A percentile compares a stretch with the other conserved stretches of the same genome.
These are phyloP conservation scores for Chalcosyrphus nemorum DNA, from an alignment of 2,888 invertebrate genomes.

Conservation along the genomic window DNA sequence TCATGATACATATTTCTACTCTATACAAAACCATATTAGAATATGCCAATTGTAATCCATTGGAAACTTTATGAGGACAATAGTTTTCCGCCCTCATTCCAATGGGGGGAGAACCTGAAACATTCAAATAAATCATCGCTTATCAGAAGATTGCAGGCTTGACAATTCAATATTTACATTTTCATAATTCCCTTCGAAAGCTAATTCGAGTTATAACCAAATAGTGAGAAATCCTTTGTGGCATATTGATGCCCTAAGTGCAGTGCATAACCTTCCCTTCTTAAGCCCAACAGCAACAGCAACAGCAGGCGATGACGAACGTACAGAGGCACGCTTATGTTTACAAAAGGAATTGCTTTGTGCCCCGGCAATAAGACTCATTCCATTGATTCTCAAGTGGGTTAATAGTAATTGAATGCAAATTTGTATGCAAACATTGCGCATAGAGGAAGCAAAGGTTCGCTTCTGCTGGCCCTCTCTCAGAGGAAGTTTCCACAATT, in stretches of 20 bases:
- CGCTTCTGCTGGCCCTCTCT: neutral
- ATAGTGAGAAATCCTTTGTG: neutral
- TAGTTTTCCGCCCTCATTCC: neutral
- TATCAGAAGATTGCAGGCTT: constrained; percentile 43
- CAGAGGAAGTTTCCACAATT: constrained; percentile 25
- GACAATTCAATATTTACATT: constrained; percentile 41
- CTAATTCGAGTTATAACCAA: neutral
- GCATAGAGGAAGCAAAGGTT: neutral
- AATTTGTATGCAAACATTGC: constrained; percentile 56
- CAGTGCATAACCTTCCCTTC: neutral
- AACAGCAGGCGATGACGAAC: constrained; percentile 12
- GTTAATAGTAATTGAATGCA: constrained; percentile 61
- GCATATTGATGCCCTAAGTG: neutral
- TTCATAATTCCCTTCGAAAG: constrained; percentile 1
- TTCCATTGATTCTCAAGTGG: constrained; percentile 48
- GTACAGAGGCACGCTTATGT: constrained; percentile 4
- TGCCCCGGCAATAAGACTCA: constrained; percentile 2
- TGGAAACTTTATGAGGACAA: neutral
- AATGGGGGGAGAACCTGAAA: neutral
- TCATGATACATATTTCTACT: neutral
- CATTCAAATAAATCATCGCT: constrained; percentile 38
- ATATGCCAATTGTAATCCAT: neutral
- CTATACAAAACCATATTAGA: neutral
- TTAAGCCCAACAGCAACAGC: neutral
- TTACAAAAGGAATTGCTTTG: constrained; percentile 37